Base-by-base conservation (phyloP, 2,888 invertebrate species). In the Sinodicranocentrus sp. region DNA sequence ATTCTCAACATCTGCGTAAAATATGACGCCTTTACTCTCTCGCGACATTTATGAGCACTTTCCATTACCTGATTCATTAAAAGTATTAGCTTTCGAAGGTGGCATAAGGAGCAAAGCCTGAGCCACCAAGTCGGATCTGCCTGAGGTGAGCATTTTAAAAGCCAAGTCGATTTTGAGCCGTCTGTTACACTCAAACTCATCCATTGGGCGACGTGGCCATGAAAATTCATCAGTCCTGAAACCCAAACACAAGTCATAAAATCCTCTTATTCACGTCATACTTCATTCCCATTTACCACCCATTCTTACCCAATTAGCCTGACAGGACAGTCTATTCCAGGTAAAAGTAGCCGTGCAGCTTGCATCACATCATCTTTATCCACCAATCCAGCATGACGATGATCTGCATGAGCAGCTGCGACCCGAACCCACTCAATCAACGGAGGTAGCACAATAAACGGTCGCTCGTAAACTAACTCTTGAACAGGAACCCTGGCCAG, bases 391-490 rank as follows among this genome's bases (percentile, higher is more conserved):
- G 96, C 94, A 84, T 94, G 94, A 6, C 96, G 93, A 90, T 96
- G 94, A 86, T 95, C 94, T 0, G 96, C 94, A 91, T 96, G 96
- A 1, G 97, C 95, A 0, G 94, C 93, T 3, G 95, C 94, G 0
- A 95, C 96, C 15, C 97, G 92, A 87, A 96, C 91, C 97, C 97
- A 97, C 91, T 97, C 97, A n/a, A 95, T 94, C 84, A 97, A 91
- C 13, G 97, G 97, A 0, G 97, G 97, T 86, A 97, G 91, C 0
- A 96, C 96, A 13, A 96, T 95, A 88, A 96, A 97, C 0, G 96
- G 96, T 72, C 97, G 93, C 91, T 95, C 96, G 86, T 96, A 96
- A 90, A 96, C 96, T 86, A 97, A 92, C 89, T 95, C 95, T 90
- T 95, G 93, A 48, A 93, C 92, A 1, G 93, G 93, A 10, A 91